Conservation (phyloP, 1,140 invertebrate genomes). For the Nixonia krombeini region DNA sequence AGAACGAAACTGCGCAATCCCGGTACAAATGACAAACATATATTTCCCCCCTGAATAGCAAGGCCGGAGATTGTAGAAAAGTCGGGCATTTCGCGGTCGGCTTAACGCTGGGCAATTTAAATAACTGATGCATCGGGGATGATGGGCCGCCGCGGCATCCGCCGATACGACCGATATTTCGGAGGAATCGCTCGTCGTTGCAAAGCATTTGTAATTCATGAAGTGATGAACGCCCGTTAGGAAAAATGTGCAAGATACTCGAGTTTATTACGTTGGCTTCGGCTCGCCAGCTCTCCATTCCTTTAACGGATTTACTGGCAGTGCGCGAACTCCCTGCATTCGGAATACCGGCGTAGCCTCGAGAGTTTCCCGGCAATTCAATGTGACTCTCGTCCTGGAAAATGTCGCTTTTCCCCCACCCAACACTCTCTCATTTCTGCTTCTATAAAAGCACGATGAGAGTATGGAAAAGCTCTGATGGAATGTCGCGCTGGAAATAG, state of each 20-base stretch:
- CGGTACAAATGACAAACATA: no score
- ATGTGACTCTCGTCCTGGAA: conserved; percentile 25
- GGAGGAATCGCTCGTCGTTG: conserved; percentile 14
- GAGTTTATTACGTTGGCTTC: conserved; percentile 35
- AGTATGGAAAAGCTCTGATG: neutral
- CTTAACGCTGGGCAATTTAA: neutral
- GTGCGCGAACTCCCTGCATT: conserved; percentile 9
- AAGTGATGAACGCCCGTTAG: conserved; percentile 47
- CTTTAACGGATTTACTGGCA: conserved; percentile 26
- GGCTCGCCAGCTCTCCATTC: conserved; percentile 27
- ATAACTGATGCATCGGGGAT: conserved; percentile 21
- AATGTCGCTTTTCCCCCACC: neutral
- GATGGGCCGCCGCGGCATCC: neutral
- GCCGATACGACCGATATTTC: conserved; percentile 3
- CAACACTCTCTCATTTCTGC: conserved; percentile 2
- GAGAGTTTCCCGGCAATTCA: conserved; percentile 19
- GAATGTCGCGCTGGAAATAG: no score
- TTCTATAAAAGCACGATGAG: neutral
- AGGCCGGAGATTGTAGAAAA: no score
- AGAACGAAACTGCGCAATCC: no score
- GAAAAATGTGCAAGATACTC: conserved; percentile 41
- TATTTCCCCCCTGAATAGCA: no score
- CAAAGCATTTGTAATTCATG: conserved; percentile 60
- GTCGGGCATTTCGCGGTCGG: no score
- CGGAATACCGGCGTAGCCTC: conserved; percentile 11